Evolutionary conservation across 2,888 invertebrate genomes (phyloP), one percentile per base, ranked within the genome.

Genomic region (Salticus scenicus): DNA sequence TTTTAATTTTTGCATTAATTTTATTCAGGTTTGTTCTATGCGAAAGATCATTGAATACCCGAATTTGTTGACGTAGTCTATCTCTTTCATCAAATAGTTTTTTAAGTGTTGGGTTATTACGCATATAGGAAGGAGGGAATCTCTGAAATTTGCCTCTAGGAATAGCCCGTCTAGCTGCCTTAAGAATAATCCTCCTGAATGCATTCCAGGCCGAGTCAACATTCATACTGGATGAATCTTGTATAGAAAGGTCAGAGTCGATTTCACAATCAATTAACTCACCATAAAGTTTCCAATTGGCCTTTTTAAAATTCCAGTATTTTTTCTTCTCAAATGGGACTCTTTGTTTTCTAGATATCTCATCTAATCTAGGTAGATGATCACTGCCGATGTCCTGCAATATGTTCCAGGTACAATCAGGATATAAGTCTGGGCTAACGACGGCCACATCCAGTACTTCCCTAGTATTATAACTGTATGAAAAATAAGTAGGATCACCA

Each of bases 1-100:
- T n/a, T 41, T 70, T 41, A 14, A 70, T 70, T 33, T 41, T 20
- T 24, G 70, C 70, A n/a, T 37, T 70, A 30, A 24, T n/a, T 41
- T 37, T 70, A 24, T 37, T 41, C 12, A 70, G 70, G 1, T 41
- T n/a, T 17, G 7, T 20, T 70, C 41, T 41, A 41, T 12, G 28
- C 1, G 66, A 30, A 17, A 31, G 14, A 12, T 1, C n/a, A 12
- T 17, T 67, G n/a, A 17, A 10, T 17, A 28, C 27, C 14, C 31
- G 7, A 1, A 8, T 28, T 0, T 67, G 66, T 5, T 14, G 7
- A 1, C 30, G 31, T 67, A 30, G n/a, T 14, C n/a, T 47, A 17
- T 47, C 47, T 47, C n/a, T 47, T 47, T 47, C 17, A 10, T n/a
- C 47, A 47, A 47, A n/a, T 2, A n/a, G 47, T 7, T 7, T 47